phyloP scores from a whole-genome alignment of 2,113 vertebrate species.

The Tachysurus vachellii region DNA sequence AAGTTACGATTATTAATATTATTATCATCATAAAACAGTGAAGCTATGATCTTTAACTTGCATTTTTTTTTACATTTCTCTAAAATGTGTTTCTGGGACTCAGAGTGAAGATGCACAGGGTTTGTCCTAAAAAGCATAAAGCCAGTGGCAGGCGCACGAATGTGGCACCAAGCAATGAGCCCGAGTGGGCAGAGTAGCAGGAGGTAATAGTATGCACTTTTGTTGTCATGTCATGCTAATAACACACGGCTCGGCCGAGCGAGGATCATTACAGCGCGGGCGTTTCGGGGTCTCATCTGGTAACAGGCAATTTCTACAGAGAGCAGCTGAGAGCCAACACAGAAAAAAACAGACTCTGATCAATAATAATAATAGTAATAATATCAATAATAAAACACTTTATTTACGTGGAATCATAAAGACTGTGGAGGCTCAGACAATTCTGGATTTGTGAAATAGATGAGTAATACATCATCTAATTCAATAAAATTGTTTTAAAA shows the following conservation, averaged over 20 bases:
- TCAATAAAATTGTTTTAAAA: background rate
- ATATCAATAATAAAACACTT: background rate
- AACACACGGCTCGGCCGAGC: slow-evolving; percentile 39
- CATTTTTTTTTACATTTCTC: background rate
- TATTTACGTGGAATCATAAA: background rate
- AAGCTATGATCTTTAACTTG: background rate
- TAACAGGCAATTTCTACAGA: slow-evolving; percentile 11
- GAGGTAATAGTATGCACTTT: slow-evolving; percentile 47
- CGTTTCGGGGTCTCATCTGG: slow-evolving; percentile 27
- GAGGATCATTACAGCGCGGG: slow-evolving; percentile 30
- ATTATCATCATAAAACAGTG: background rate
- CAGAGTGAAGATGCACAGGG: background rate
- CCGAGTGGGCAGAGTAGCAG: slow-evolving; percentile 38
- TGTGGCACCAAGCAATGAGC: slow-evolving; percentile 36
- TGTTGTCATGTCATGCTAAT: slow-evolving; percentile 49
- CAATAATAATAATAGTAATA: background rate
- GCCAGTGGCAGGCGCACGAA: slow-evolving; percentile 20
- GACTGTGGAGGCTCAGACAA: background rate
- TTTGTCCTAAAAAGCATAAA: slow-evolving; percentile 34
- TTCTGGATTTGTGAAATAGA: background rate
- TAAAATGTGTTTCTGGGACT: background rate
- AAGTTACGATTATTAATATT: background rate
- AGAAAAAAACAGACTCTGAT: background rate
- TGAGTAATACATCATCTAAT: background rate
- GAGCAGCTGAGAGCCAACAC: background rate